Evolutionary conservation across 1,140 invertebrate species (phyloP).

Genomic region (Kradibia gibbosae): DNA sequence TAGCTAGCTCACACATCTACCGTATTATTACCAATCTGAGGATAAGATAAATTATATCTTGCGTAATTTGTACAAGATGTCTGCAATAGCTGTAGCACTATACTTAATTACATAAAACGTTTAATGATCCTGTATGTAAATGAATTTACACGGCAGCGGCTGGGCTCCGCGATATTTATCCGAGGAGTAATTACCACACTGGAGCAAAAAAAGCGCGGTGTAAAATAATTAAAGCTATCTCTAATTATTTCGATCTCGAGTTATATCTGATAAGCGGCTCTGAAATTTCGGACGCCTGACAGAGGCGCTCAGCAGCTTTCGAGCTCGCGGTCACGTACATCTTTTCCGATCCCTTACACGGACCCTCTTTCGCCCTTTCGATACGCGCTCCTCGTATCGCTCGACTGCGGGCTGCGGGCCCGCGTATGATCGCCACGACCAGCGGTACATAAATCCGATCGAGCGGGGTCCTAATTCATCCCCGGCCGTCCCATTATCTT

Average conservation of each 20-base stretch:
- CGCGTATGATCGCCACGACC: neutral
- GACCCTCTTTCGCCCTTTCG: neutral
- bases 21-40: neutral
- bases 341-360: neutral
- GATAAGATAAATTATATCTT: constrained; percentile 3
- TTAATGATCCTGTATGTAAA: neutral
- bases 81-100: neutral
- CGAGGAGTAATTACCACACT: neutral
- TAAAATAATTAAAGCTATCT: neutral
- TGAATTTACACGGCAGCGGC: neutral
- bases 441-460: constrained; percentile 41
- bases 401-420: neutral
- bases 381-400: neutral
- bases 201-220: neutral
- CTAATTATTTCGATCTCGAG: neutral
- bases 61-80: constrained; percentile 2
- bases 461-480: constrained; percentile 43
- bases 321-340: neutral
- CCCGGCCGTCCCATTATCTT: constrained; percentile 41
- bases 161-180: neutral
- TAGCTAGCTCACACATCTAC: neutral
- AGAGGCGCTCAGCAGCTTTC: neutral
- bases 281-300: neutral
- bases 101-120: neutral
- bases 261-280: neutral